Evolutionary conservation across 2,113 vertebrate genomes (phyloP).

Genomic region (Microcebus tavaratra): DNA sequence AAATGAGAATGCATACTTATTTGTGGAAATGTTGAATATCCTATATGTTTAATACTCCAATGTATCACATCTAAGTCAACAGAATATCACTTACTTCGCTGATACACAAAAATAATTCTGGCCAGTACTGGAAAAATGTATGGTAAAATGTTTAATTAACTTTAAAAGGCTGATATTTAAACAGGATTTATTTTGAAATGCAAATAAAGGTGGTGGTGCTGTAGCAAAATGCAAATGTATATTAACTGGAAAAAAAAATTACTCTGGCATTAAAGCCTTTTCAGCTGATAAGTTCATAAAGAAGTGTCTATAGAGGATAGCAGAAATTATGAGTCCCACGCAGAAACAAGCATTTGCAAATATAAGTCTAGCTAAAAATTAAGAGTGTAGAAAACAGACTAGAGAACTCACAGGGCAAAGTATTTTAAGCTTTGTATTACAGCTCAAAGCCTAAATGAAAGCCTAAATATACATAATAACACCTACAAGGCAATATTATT

Average conservation of each 20-base stretch:
- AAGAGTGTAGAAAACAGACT: background rate
- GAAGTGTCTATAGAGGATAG: background rate
- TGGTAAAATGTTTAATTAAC: slow-evolving; percentile 31
- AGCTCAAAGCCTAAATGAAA: background rate
- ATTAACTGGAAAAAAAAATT: background rate
- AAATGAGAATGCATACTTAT: background rate
- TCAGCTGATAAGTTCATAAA: slow-evolving; percentile 6
- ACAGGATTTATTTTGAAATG: slow-evolving; percentile 34
- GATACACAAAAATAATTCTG: background rate
- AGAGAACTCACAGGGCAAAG: background rate
- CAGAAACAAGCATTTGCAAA: slow-evolving; percentile 34
- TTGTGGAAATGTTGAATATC: background rate
- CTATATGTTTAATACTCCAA: background rate
- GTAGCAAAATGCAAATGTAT: slow-evolving; percentile 26
- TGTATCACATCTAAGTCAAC: background rate
- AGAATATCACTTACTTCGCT: background rate
- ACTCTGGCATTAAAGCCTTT: background rate
- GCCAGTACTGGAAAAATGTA: background rate
- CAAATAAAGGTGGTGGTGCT: background rate
- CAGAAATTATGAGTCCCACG: background rate
- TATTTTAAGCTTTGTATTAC: background rate
- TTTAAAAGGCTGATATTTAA: slow-evolving; percentile 56
- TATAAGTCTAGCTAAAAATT: background rate
- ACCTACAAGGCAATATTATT: background rate
- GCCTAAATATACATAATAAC: background rate